These are phyloP conservation scores for Girardinus metallicus DNA, from an alignment of 2,797 vertebrate species.

Conservation along the genomic window DNA sequence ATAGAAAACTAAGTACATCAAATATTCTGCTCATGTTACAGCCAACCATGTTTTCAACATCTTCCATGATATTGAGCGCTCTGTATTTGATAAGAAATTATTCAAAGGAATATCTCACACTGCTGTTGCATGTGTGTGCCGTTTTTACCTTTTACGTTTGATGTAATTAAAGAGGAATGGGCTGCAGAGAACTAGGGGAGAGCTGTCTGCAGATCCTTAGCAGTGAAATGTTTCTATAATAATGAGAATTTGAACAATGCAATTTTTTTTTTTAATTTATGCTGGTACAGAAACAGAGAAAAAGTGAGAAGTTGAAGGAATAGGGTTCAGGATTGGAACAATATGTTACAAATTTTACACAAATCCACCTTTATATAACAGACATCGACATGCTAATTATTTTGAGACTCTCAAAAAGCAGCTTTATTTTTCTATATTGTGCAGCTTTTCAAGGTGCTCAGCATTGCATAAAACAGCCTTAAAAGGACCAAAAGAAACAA, in stretches of 20 bases:
- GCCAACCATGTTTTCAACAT: conserved; percentile 74
- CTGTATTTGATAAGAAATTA: conserved; percentile 71
- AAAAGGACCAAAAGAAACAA: not conserved
- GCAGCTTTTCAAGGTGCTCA: not conserved
- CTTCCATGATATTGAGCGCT: conserved; percentile 67
- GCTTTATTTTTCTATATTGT: not conserved
- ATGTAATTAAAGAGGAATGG: conserved; percentile 51
- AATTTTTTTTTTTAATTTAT: not conserved
- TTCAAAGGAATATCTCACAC: conserved; percentile 63
- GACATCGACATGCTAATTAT: not conserved
- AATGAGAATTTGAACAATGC: conserved; percentile 15
- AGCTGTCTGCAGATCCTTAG: conserved; percentile 27
- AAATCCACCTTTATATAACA: not conserved
- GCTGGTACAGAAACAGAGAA: not conserved
- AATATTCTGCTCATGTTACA: conserved; percentile 76
- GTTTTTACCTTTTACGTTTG: conserved; percentile 52
- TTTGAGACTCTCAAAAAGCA: not conserved
- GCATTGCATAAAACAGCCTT: not conserved
- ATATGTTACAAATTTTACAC: not conserved
- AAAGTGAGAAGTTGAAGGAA: not conserved
- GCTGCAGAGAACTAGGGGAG: conserved; percentile 2
- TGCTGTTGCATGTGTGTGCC: conserved; percentile 41
- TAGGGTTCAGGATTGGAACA: not conserved
- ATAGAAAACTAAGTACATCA: conserved; percentile 77
- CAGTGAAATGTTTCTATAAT: conserved; percentile 20